A percentile compares a stretch with the other conserved stretches of the same genome.
Conservation (phyloP, 1,140 invertebrate genomes). For the Drosophila setifemur region DNA sequence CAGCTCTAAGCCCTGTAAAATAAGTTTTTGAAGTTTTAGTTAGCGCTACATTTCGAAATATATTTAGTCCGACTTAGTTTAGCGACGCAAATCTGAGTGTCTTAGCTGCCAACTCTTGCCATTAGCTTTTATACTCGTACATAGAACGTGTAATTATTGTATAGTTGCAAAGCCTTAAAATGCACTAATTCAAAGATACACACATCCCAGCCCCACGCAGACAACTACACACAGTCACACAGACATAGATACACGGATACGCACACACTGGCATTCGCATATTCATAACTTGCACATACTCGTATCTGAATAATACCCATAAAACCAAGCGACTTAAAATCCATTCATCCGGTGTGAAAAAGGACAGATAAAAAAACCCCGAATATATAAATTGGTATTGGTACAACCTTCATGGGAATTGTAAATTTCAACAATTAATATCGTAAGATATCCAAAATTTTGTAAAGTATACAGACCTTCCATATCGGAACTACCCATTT, state of each 20-base stretch:
- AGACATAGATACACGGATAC: conserved; percentile 29
- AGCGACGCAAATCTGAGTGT: conserved; percentile 64
- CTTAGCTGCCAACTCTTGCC: conserved; percentile 67
- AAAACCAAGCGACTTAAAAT: too few relatives aligned
- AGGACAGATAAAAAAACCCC: too few relatives aligned
- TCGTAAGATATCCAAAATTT: too few relatives aligned
- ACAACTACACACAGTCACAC: conserved; percentile 10
- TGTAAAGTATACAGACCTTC: too few relatives aligned
- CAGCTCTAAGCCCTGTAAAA: conserved; percentile 62
- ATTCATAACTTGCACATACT: conserved; percentile 50
- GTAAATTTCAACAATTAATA: too few relatives aligned
- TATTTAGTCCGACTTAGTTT: conserved; percentile 51
- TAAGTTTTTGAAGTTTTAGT: conserved; percentile 63
- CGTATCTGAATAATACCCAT: too few relatives aligned
- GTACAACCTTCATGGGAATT: too few relatives aligned
- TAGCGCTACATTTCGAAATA: conserved; percentile 61
- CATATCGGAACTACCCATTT: too few relatives aligned
- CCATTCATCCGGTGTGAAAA: too few relatives aligned
- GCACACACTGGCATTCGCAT: conserved; percentile 46
- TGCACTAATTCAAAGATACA: conserved; percentile 37
- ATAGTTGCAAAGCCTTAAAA: conserved; percentile 56
- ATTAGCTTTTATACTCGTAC: conserved; percentile 47
- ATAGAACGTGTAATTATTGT: conserved; percentile 39
- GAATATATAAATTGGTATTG: too few relatives aligned
- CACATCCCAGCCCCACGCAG: conserved; percentile 3